A percentile compares a stretch with the other conserved stretches of the same genome.
These are phyloP conservation scores for Limnodromus scolopaceus DNA, from an alignment of 2,797 vertebrate species.

Conservation along the genomic window DNA sequence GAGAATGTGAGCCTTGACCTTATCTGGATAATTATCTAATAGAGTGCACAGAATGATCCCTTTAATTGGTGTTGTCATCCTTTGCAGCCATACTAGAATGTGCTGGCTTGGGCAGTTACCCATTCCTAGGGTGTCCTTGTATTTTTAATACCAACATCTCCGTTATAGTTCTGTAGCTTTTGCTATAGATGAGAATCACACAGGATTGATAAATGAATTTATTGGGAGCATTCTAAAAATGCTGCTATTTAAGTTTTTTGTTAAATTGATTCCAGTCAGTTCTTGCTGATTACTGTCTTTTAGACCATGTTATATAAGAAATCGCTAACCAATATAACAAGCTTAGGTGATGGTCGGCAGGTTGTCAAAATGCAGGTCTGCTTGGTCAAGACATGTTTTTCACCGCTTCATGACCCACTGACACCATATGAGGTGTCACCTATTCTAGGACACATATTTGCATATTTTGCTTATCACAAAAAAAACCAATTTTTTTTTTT, in stretches of 20 bases:
- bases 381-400: not conserved
- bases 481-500: not conserved
- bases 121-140: not conserved
- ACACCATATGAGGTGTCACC: not conserved
- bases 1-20: conserved; percentile 65
- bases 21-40: conserved; percentile 67
- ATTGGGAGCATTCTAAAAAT: accelerated
- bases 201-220: not conserved
- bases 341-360: not conserved
- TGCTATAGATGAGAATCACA: not conserved
- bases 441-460: not conserved
- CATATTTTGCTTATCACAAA: not conserved
- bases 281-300: not conserved
- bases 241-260: not conserved
- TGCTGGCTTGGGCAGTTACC: not conserved
- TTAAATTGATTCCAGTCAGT: not conserved
- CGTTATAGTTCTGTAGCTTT: not conserved
- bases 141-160: not conserved
- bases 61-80: conserved; percentile 58
- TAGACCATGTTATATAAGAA: not conserved
- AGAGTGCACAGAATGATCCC: conserved; percentile 41
- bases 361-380: not conserved
- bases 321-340: not conserved
- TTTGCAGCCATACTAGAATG: not conserved
- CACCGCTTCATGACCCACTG: not conserved